Evolutionary conservation across 1,140 invertebrate species (phyloP).

Genomic region (Aphelenchoides besseyi): DNA sequence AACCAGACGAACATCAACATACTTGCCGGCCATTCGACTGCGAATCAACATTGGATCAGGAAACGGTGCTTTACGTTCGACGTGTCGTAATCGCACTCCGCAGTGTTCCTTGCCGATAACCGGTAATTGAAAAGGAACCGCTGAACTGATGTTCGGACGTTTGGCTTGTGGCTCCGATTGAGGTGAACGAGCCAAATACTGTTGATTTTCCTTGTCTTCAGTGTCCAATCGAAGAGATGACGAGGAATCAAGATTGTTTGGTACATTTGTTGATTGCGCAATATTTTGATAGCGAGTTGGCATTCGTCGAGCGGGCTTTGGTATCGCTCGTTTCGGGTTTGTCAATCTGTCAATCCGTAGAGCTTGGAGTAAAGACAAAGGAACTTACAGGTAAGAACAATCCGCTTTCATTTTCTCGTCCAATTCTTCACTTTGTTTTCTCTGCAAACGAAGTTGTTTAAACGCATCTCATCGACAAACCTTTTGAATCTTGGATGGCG

Average conservation of each 20-base stretch:
- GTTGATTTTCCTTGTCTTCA: slow-evolving; percentile 12
- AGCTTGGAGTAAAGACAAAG: not conserved
- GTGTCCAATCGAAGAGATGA: not conserved
- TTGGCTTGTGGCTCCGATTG: not conserved
- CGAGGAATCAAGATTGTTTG: not conserved
- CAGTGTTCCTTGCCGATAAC: slow-evolving; percentile 38
- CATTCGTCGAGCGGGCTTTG: not conserved
- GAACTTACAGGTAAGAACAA: slow-evolving; percentile 5
- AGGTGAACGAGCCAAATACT: not conserved
- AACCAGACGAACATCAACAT: slow-evolving; percentile 31
- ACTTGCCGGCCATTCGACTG: slow-evolving; percentile 7
- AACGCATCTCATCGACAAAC: not conserved
- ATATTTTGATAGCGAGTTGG: not conserved
- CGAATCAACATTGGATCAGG: slow-evolving; percentile 38
- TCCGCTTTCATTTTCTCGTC: not conserved
- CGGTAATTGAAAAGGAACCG: slow-evolving; percentile 27
- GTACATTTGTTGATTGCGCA: not conserved
- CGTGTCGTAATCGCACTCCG: slow-evolving; percentile 31
- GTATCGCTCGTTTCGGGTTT: not conserved
- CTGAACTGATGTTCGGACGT: not conserved
- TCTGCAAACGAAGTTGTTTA: not conserved
- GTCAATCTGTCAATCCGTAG: not conserved
- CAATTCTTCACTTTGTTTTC: not conserved
- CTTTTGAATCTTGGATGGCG: not conserved
- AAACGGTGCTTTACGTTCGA: slow-evolving; percentile 28